These are phyloP conservation scores for Chloroceryle amazona DNA, from an alignment of 2,797 vertebrate species.

Conservation along the genomic window DNA sequence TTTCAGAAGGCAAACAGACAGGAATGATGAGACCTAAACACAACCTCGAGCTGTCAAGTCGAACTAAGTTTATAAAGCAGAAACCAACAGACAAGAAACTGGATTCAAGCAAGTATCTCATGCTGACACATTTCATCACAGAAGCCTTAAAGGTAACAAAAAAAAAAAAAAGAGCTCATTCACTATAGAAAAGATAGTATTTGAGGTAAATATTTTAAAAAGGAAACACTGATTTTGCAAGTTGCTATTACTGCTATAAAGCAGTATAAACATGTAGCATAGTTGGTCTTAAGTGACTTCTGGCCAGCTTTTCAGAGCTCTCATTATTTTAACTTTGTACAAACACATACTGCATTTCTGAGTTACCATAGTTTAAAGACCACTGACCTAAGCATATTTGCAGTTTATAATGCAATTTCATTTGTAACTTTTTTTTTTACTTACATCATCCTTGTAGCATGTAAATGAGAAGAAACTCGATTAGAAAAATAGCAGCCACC, in stretches of 20 bases:
- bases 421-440: conserved; percentile 48
- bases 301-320: neutral
- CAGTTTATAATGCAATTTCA: conserved; percentile 42
- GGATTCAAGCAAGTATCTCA: neutral
- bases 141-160: neutral
- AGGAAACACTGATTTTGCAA: neutral
- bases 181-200: neutral
- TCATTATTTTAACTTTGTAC: neutral
- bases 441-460: conserved; percentile 86
- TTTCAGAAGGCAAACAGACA: neutral
- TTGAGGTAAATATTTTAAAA: neutral
- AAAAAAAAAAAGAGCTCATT: neutral
- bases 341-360: neutral
- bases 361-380: neutral
- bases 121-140: neutral
- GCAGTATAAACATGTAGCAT: neutral
- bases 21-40: neutral
- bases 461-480: conserved; percentile 72
- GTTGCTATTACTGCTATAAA: neutral
- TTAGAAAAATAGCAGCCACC: conserved; percentile 39
- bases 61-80: neutral
- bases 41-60: neutral
- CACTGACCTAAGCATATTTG: conserved; percentile 34
- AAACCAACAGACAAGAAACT: neutral
- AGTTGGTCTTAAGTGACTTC: neutral